Evolutionary conservation across 2,888 invertebrate species (phyloP).

Genomic region (Epistrophe eligans): DNA sequence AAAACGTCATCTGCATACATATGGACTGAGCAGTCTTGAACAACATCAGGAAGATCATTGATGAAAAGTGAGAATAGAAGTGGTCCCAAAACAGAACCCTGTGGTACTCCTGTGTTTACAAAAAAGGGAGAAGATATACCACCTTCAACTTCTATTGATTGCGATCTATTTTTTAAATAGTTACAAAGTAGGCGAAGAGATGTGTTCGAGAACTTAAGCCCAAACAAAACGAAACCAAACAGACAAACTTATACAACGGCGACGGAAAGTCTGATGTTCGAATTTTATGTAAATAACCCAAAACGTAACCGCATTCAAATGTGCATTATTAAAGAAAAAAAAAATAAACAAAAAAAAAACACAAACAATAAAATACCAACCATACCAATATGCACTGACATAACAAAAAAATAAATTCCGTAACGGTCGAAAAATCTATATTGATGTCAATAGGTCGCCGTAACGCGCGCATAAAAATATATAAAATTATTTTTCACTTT

Average conservation of each 20-base stretch:
- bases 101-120: too few species aligned
- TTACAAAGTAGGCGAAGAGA: too few species aligned
- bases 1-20: too few species aligned
- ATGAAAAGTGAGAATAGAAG: too few species aligned
- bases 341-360: constrained; percentile 11
- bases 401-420: constrained; percentile 56
- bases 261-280: constrained; percentile 47
- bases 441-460: constrained; percentile 71
- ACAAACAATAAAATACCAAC: constrained; percentile 1
- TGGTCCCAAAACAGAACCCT: too few species aligned
- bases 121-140: too few species aligned
- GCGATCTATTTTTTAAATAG: too few species aligned
- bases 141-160: too few species aligned
- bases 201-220: too few species aligned
- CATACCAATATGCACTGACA: constrained; percentile 13
- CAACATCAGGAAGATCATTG: too few species aligned
- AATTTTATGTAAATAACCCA: constrained; percentile 45
- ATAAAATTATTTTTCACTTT: constrained; percentile 73
- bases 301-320: constrained; percentile 39
- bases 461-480: constrained; percentile 57
- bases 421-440: constrained; percentile 58
- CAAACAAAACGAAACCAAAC: not conserved
- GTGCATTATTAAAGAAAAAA: not conserved
- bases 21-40: too few species aligned
- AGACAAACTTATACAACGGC: constrained; percentile 4